Conservation (phyloP, 1,140 invertebrate genomes). For the Globodera rostochiensis region DNA sequence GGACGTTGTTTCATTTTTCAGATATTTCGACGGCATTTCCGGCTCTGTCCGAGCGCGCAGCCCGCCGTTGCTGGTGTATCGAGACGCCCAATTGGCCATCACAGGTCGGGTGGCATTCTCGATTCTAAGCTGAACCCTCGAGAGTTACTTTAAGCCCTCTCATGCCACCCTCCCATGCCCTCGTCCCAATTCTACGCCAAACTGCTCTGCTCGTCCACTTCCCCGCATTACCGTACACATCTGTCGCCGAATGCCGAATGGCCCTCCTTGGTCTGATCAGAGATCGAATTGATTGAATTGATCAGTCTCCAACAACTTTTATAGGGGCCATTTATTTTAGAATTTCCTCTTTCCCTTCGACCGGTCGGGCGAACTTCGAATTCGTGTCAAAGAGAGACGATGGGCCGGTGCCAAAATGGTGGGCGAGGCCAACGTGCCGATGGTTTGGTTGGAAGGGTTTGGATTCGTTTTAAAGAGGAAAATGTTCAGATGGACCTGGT, state of each 20-base stretch:
- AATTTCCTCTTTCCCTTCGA: conserved; percentile 48
- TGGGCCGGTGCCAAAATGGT: conserved; percentile 33
- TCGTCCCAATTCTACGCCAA: conserved; percentile 41
- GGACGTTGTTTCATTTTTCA: background rate
- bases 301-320: conserved; percentile 4
- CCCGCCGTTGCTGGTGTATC: conserved; percentile 60
- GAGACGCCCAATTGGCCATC: conserved; percentile 46
- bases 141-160: background rate
- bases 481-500: conserved; percentile 14
- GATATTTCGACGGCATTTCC: conserved; percentile 67
- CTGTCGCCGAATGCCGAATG: conserved; percentile 31
- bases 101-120: conserved; percentile 9
- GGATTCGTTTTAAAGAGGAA: background rate
- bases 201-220: conserved; percentile 24
- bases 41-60: conserved; percentile 66
- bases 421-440: conserved; percentile 48
- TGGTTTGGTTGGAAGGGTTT: conserved; percentile 7
- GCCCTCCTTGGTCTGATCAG: conserved; percentile 40
- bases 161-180: conserved; percentile 19
- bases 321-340: conserved; percentile 11
- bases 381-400: conserved; percentile 54
- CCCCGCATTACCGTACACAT: conserved; percentile 34
- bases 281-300: background rate
- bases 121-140: background rate
- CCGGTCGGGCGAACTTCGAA: conserved; percentile 43